phyloP scores from a whole-genome alignment of 2,888 invertebrate species.

The Lepidochrysops patricia region DNA sequence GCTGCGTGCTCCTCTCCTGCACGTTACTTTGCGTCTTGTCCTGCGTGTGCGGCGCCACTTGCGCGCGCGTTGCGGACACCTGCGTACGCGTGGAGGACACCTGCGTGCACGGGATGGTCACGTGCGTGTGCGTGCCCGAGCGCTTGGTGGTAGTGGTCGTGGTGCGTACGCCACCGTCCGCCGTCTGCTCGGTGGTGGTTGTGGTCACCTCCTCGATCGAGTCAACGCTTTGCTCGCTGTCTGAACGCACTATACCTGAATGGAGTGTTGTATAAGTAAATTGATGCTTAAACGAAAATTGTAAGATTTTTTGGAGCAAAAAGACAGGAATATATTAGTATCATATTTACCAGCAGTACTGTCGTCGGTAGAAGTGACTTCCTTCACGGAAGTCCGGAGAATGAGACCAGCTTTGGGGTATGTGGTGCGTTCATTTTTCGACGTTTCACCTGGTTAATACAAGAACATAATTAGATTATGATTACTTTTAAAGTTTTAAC shows the following conservation, averaged over 20 bases:
- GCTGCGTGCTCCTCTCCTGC: conserved; percentile 17
- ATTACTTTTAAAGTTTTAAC: too few species aligned
- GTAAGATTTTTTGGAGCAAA: too few species aligned
- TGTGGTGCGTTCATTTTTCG: conserved; percentile 68
- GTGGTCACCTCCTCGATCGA: conserved; percentile 49
- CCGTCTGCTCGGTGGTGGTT: conserved; percentile 36
- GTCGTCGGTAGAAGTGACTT: conserved; percentile 62
- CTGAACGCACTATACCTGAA: conserved; percentile 49
- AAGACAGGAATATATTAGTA: too few species aligned
- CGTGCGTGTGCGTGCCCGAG: conserved; percentile 21
- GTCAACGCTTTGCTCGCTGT: conserved; percentile 58
- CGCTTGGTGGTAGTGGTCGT: conserved; percentile 36
- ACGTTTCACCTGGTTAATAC: conserved; percentile 59
- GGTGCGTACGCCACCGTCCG: conserved; percentile 36
- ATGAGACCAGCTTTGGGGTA: conserved; percentile 86
- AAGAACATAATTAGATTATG: background rate
- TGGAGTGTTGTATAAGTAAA: too few species aligned
- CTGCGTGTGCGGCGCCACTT: background rate
- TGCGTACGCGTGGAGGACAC: background rate
- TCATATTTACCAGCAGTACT: conserved; percentile 45
- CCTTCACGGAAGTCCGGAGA: conserved; percentile 78
- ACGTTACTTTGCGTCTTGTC: background rate
- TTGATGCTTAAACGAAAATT: too few species aligned
- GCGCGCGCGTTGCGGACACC: background rate
- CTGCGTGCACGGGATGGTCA: background rate